phyloP scores from a whole-genome alignment of 2,797 vertebrate genomes.

The Pantherophis alleghaniensis region DNA sequence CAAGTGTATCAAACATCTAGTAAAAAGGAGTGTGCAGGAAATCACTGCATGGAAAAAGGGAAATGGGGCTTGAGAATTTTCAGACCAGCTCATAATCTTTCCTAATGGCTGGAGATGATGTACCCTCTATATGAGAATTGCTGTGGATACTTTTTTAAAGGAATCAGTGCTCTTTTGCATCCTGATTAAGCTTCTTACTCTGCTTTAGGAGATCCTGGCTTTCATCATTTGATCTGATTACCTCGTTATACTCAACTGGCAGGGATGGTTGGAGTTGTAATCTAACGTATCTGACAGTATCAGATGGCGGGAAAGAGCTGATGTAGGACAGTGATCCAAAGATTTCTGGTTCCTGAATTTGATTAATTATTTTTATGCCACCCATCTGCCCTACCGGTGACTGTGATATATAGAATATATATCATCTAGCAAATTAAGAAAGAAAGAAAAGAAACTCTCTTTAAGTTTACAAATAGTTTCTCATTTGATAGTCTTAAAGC shows the following conservation, averaged over 20 bases:
- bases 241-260: background rate
- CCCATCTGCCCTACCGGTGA: background rate
- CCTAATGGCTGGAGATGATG: background rate
- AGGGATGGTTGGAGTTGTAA: background rate
- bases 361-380: background rate
- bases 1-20: background rate
- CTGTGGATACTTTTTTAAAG: background rate
- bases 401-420: background rate
- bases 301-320: background rate
- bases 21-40: background rate
- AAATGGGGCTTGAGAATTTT: background rate
- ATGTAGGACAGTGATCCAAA: background rate
- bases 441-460: background rate
- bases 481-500: background rate
- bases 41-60: background rate
- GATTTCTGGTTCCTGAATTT: background rate
- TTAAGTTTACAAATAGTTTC: background rate
- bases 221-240: background rate
- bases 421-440: background rate
- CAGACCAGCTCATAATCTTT: background rate
- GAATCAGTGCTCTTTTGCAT: background rate
- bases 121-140: background rate
- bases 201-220: background rate
- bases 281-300: background rate
- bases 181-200: background rate